Base-by-base conservation (phyloP, 2,113 vertebrate genomes). In the Ellobius talpinus region DNA sequence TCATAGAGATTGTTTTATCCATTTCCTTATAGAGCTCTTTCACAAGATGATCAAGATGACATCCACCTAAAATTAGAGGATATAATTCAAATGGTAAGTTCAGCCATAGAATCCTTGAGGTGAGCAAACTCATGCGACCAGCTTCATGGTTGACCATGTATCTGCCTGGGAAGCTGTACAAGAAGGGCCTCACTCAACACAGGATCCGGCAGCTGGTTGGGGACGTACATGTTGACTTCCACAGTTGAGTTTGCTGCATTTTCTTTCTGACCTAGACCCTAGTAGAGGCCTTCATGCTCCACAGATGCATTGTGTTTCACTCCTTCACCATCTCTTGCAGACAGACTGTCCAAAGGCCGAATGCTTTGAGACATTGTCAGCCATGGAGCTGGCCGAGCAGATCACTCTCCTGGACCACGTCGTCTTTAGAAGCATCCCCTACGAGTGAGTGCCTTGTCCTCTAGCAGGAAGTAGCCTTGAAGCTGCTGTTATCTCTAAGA, bases 301-400 rank as follows among this genome's bases (percentile, higher is more conserved):
- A 4, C 29, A 3, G 5, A 3, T 6, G 45, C 11, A 5, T 68
- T 36, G 21, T 29, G 16, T 11, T 66, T 90, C n/a, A 94, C 42
- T 29, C 17, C 55, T 24, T 16, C 39, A 26, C 92, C n/a, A 4
- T 97, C 73, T 97, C 95, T 98, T 98, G 78, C 98, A 99, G 99
- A 98, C 98, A 6, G 99, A 99, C 92, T 99, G 98, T 96, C 98
- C 98, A 0, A 99, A 99, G 98, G 98, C 98, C 0, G 99, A 99
- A 97, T 99, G 99, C 97, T 99, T 99, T 88, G 99, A 99, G 98
- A 99, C 99, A 2, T 98, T 99, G 92, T 99, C 99, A 0, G 99
- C 99, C 77, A 99, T 99, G 99, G 99, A 99, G 98, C 98, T 99
- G 96, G 99, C 99, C 0, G 99, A 99, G 97, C 99, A 99, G 98